phyloP scores from a whole-genome alignment of 2,113 vertebrate genomes.

The Empidonax traillii region DNA sequence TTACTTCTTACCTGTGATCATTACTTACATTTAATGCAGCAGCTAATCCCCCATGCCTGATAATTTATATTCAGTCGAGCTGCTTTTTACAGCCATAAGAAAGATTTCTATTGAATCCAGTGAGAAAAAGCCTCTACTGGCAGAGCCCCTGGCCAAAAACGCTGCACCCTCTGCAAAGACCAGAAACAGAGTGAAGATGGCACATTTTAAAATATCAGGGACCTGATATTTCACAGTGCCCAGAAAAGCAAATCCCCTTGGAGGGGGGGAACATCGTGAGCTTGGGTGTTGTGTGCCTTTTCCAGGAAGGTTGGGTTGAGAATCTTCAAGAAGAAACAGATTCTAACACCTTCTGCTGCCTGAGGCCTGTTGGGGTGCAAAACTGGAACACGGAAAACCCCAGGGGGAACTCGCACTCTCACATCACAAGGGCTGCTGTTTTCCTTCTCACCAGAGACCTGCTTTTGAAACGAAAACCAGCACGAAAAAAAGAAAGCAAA shows the following conservation, averaged over 20 bases:
- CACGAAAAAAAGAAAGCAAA: not conserved
- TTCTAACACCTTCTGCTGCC: not conserved
- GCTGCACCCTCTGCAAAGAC: not conserved
- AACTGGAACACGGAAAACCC: not conserved
- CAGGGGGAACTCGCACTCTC: not conserved
- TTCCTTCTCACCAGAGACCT: not conserved
- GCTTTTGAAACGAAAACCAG: slow-evolving; percentile 3
- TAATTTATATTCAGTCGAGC: slow-evolving; percentile 9
- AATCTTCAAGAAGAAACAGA: not conserved
- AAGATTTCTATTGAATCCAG: not conserved
- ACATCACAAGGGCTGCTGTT: not conserved
- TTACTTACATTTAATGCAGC: not conserved
- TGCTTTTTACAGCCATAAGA: not conserved
- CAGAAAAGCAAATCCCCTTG: not conserved
- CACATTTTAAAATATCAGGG: not conserved
- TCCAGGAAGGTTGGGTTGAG: not conserved
- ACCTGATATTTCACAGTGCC: not conserved
- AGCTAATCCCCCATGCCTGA: not conserved
- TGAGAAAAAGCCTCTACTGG: not conserved
- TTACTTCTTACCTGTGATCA: slow-evolving; percentile 7
- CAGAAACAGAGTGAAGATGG: not conserved
- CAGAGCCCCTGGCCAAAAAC: not conserved
- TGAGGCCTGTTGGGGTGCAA: not conserved
- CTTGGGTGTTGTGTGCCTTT: not conserved
- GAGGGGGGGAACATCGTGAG: not conserved